These are phyloP conservation scores for Plusia festucae DNA, from an alignment of 2,888 invertebrate species.

Conservation along the genomic window DNA sequence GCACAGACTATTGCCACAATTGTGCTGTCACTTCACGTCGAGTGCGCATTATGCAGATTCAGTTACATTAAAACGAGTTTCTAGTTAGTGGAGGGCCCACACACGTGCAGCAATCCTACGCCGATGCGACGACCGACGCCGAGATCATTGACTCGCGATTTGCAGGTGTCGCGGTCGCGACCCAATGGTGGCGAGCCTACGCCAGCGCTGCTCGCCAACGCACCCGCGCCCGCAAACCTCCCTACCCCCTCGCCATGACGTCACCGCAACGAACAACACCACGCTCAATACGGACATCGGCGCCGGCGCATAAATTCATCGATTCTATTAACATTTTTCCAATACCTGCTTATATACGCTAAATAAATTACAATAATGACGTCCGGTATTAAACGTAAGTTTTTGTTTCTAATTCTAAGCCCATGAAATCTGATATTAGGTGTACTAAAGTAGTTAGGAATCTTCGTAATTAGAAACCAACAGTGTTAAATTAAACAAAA, in stretches of 20 bases:
- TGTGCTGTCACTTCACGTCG: slow-evolving; percentile 54
- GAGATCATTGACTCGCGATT: slow-evolving; percentile 68
- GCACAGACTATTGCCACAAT: slow-evolving; percentile 52
- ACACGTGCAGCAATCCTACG: slow-evolving; percentile 64
- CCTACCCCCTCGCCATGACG: slow-evolving; percentile 48
- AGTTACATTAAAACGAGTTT: slow-evolving; percentile 65
- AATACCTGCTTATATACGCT: slow-evolving; percentile 26
- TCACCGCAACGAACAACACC: slow-evolving; percentile 49
- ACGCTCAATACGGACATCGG: slow-evolving; percentile 52
- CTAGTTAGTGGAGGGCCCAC: slow-evolving; percentile 62
- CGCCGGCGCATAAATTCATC: slow-evolving; percentile 71
- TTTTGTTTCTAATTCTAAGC: slow-evolving; percentile 13
- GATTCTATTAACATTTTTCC: slow-evolving; percentile 57
- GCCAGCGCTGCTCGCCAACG: slow-evolving; percentile 51
- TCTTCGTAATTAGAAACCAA: slow-evolving; percentile 18
- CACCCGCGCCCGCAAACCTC: slow-evolving; percentile 39
- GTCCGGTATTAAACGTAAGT: slow-evolving; percentile 29
- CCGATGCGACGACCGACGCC: slow-evolving; percentile 56
- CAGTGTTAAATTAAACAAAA: slow-evolving; percentile 16
- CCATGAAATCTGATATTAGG: slow-evolving; percentile 43
- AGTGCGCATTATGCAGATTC: slow-evolving; percentile 62
- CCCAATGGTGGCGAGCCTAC: slow-evolving; percentile 56
- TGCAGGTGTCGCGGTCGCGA: slow-evolving; percentile 67
- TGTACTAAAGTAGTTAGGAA: slow-evolving; percentile 26
- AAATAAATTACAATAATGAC: slow-evolving; percentile 39